Evolutionary conservation across 2,113 vertebrate genomes (phyloP).

Genomic region (Perccottus glenii): DNA sequence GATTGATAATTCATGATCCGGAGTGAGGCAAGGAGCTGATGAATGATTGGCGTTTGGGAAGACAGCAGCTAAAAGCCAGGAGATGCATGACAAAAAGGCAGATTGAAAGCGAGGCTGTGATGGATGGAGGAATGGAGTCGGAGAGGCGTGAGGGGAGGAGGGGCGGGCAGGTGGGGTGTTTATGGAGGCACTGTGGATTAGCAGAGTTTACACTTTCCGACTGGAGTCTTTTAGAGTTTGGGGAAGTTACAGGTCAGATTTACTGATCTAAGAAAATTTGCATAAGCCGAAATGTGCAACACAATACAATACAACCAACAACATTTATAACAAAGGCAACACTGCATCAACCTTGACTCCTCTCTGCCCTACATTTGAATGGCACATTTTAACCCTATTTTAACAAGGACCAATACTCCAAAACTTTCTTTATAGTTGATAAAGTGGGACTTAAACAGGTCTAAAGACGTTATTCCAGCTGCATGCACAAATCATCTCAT

Average conservation of each 20-base stretch:
- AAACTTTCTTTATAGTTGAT: no score
- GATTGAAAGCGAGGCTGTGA: conserved; percentile 43
- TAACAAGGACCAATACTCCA: no score
- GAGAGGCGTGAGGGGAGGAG: conserved; percentile 11
- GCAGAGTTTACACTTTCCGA: conserved; percentile 15
- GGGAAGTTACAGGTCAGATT: conserved; percentile 3
- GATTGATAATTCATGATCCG: conserved; percentile 16
- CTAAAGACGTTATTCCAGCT: no score
- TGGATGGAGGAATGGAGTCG: conserved; percentile 41
- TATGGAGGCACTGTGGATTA: conserved; percentile 6
- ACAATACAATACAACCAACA: not conserved
- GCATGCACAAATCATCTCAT: no score
- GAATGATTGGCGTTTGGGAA: conserved; percentile 57
- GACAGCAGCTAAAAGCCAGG: conserved; percentile 45
- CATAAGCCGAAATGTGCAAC: not conserved
- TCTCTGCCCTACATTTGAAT: no score
- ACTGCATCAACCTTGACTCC: no score
- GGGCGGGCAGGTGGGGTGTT: not conserved
- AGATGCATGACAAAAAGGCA: conserved; percentile 36
- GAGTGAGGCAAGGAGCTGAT: conserved; percentile 16
- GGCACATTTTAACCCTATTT: no score
- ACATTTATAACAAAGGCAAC: no score
- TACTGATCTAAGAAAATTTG: not conserved
- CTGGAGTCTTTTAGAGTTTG: conserved; percentile 19
- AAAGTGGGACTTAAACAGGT: no score